phyloP scores from a whole-genome alignment of 2,797 vertebrate genomes.

The Tokudaia tokunoshimensis region DNA sequence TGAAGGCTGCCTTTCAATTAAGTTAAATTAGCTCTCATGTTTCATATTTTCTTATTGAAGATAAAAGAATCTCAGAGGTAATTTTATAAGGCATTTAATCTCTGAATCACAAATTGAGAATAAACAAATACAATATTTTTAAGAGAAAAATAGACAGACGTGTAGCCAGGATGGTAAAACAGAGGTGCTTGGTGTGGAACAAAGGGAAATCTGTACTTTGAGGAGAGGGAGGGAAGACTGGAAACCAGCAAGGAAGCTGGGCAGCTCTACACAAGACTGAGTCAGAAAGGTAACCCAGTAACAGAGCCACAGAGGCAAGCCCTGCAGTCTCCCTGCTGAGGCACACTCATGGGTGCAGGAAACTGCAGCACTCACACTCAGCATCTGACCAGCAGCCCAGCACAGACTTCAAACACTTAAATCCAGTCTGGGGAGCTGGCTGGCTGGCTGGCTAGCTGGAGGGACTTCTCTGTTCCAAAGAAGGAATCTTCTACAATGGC shows the following conservation, averaged over 20 bases:
- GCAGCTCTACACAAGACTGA: not conserved
- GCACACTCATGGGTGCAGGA: not conserved
- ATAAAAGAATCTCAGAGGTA: slow-evolving; percentile 9
- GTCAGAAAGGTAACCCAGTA: not conserved
- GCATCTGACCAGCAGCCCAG: not conserved
- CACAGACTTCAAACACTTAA: not conserved
- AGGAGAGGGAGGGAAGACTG: not conserved
- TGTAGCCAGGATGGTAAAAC: not conserved
- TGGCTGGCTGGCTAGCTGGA: not conserved
- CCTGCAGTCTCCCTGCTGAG: not conserved
- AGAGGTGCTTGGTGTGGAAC: not conserved
- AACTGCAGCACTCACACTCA: not conserved
- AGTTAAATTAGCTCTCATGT: not conserved
- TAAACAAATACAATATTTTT: slow-evolving; percentile 1
- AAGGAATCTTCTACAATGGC: not conserved
- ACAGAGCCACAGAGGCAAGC: not conserved
- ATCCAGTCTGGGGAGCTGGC: not conserved
- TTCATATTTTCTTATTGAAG: slow-evolving; percentile 10
- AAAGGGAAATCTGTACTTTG: not conserved
- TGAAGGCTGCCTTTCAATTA: not conserved
- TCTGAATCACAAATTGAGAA: slow-evolving; percentile 26
- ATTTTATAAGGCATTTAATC: slow-evolving; percentile 40
- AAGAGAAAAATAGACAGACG: not conserved
- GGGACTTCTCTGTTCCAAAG: not conserved
- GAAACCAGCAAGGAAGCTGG: not conserved